Base-by-base conservation (phyloP, 1,140 invertebrate species). In the Brachionus manjavacas region DNA sequence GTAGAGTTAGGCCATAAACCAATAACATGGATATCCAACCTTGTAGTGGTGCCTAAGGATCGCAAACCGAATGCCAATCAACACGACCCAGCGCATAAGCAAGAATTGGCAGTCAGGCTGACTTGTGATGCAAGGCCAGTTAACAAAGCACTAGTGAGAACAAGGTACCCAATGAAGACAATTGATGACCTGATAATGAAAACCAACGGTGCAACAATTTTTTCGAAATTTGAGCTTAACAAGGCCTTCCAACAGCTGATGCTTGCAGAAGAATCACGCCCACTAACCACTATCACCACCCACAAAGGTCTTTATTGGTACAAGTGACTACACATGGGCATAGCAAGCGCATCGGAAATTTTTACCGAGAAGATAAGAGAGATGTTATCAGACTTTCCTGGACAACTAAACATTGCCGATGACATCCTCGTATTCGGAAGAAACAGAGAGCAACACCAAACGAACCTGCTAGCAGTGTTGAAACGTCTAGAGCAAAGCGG, bases 241-340 rank as follows among this genome's bases (percentile, higher is more conserved):
- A 85, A 84, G 11, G 87, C 74, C 9, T 88, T 85, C 76, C 86
- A 88, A 60, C 87, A 88, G 46, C 20, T 88, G 11, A 86, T 86
- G 79, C 84, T 88, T 14, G 83, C 86, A 46, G 68, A 85, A 64
- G 84, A 83, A 52, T 85, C 76, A 64, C 76, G 87, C 11, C 39
- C 28, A 70, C 2, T 11, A 12, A 70, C 28, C 11, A 31, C 39
- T 31, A 41, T 41, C 66, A 70, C 66, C 39, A 49, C 46, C 11
- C 46, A 49, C 46, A 49, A 49, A 49, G 46, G 8, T 12, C 46
- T 49, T 12, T 49, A 49, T 49, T 49, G 7, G 46, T 49, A 49
- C 46, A 49, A 49, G 2, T 20, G 60, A 23, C 25, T 64, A 64
- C 25, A 25, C 25, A 25, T 64, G 20, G 60, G 60, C 3, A 64